Conservation (phyloP, 2,888 invertebrate genomes). For the Meteorus colon region DNA sequence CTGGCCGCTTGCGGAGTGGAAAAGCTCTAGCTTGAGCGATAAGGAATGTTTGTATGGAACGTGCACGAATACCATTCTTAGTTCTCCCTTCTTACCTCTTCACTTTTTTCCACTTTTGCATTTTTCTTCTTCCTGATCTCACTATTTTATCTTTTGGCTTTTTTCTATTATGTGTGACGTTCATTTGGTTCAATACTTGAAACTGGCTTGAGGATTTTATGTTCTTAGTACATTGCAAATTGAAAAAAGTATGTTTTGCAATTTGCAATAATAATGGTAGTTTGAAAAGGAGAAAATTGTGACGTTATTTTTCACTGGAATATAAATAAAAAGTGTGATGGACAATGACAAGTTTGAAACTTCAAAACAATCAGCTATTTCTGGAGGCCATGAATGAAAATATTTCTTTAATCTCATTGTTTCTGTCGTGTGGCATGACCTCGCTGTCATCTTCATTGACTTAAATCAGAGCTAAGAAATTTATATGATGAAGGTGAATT, state of each 20-base stretch:
- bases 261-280: not conserved
- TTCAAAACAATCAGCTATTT: too few species aligned
- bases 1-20: constrained; percentile 4
- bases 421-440: not conserved
- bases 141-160: not conserved
- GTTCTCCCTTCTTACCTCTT: not conserved
- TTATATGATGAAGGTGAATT: constrained; percentile 11
- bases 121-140: not conserved
- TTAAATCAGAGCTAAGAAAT: constrained; percentile 19
- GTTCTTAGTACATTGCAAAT: not conserved
- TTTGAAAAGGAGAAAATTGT: not conserved
- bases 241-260: not conserved
- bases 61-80: constrained; percentile 1
- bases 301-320: too few species aligned
- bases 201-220: constrained; percentile 14
- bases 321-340: too few species aligned
- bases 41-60: constrained; percentile 15
- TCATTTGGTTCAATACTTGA: constrained; percentile 2
- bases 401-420: not conserved
- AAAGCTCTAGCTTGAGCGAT: constrained; percentile 16
- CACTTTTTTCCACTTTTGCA: not conserved
- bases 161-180: constrained; percentile 1
- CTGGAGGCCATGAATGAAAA: too few species aligned
- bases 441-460: not conserved
- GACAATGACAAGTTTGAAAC: too few species aligned